Base-by-base conservation (phyloP, 2,113 vertebrate genomes). In the Chrysochloris asiatica region DNA sequence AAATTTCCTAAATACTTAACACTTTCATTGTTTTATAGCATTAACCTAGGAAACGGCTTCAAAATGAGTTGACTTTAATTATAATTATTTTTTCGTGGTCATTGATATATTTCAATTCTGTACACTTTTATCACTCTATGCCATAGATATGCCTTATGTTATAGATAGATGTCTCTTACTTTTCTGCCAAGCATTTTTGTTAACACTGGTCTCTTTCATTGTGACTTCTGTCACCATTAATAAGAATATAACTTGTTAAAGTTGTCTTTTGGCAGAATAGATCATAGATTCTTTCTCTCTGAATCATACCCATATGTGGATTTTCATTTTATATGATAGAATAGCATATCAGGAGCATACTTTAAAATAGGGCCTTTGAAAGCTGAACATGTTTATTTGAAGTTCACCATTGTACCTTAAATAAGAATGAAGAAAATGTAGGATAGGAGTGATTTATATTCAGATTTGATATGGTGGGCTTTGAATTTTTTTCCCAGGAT, bases 391-490 rank as follows among this genome's bases (percentile, higher is more conserved):
- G 95, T 93, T 94, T 91, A 78, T 96, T 95, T 95, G 72, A 92
- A 81, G 90, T 95, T 96, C 94, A 95, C 95, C 91, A 54, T 93
- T 90, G 45, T 95, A 96, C 95, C 94, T 96, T 96, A 96, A 96
- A 96, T 69, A 69, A 77, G 82, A 56, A 86, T 47, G 79, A 56
- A 80, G 72, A 93, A 30, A 77, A 80, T 54, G 47, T 94, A 75
- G 26, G 33, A 48, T 48, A 87, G 36, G 69, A 69, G 43, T 71
- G 69, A 67, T 3, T 79, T 90, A 73, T 89, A 88, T 83, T 89
- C 43, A 33, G 43, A 28, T 81, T 92, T 80, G 83, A 63, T 84
- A 77, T 73, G 82, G 86, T 83, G 92, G 83, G 54, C 88, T 96
- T 79, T 96, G 86, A 95, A 89, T 87, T 94, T 92, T 82, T 95